Conservation (phyloP, 2,797 vertebrate genomes). For the Takifugu ocellatus region DNA sequence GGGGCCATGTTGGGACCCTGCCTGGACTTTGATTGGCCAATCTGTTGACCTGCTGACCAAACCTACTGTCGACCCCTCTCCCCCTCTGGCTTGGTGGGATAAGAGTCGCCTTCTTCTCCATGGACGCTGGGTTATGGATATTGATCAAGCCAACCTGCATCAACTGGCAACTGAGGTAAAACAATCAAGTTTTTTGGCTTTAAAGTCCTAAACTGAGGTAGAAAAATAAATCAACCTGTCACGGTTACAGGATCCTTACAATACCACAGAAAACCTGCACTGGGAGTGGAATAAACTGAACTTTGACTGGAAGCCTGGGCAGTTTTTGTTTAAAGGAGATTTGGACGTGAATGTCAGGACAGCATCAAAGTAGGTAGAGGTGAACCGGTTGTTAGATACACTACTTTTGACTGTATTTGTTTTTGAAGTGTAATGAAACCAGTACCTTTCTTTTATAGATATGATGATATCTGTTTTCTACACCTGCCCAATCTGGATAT, state of each 20-base stretch:
- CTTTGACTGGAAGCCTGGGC: constrained; percentile 92
- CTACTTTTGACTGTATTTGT: not conserved
- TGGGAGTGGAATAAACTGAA: constrained; percentile 96
- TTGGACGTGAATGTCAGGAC: constrained; percentile 95
- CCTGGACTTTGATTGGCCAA: constrained; percentile 96
- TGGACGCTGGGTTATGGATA: constrained; percentile 91
- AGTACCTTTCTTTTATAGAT: constrained; percentile 68
- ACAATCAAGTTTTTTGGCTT: constrained; percentile 48
- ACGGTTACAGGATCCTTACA: constrained; percentile 89
- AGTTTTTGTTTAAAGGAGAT: constrained; percentile 93
- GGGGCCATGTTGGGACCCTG: constrained; percentile 98
- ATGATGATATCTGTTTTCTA: constrained; percentile 97
- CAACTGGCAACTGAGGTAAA: constrained; percentile 94
- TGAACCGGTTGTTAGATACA: not conserved
- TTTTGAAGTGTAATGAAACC: not conserved
- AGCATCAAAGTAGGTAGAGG: constrained; percentile 88
- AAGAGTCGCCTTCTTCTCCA: constrained; percentile 95
- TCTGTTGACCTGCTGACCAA: constrained; percentile 94
- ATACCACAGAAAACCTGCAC: constrained; percentile 97
- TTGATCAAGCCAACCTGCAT: constrained; percentile 95
- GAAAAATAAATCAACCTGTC: not conserved
- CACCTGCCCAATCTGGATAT: constrained; percentile 93
- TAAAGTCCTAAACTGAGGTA: not conserved
- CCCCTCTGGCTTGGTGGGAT: constrained; percentile 95
- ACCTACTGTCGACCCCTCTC: constrained; percentile 89